These are phyloP conservation scores for Pyrrhia umbra DNA, from an alignment of 2,888 invertebrate species.

Conservation along the genomic window DNA sequence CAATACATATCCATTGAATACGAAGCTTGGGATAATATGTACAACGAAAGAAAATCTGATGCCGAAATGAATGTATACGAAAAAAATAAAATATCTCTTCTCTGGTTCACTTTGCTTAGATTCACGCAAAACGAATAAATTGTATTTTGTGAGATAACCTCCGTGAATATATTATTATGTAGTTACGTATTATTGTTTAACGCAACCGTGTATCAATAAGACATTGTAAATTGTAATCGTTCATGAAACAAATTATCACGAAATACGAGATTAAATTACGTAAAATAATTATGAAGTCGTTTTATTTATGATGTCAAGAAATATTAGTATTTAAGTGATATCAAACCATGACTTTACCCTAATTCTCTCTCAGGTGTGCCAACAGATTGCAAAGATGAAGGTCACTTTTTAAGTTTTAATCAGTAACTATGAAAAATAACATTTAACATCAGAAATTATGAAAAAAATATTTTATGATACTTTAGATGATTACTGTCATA, in stretches of 20 bases:
- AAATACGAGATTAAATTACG: conserved; percentile 84
- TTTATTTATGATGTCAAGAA: conserved; percentile 28
- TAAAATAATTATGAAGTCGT: conserved; percentile 72
- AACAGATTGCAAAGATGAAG: too few relatives aligned
- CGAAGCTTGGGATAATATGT: conserved; percentile 72
- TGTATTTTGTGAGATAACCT: conserved; percentile 77
- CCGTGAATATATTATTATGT: conserved; percentile 76
- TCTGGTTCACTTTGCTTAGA: conserved; percentile 74
- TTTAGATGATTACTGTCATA: conserved; percentile 35
- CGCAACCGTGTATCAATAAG: conserved; percentile 83
- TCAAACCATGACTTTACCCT: too few relatives aligned
- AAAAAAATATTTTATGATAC: conserved; percentile 1
- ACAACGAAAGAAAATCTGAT: conserved; percentile 78
- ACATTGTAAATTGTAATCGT: conserved; percentile 87
- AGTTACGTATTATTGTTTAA: conserved; percentile 81
- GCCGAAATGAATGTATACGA: conserved; percentile 86
- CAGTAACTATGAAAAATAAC: too few relatives aligned
- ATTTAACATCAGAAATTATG: not conserved
- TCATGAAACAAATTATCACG: conserved; percentile 83
- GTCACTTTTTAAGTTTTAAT: too few relatives aligned
- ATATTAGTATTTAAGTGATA: too few relatives aligned
- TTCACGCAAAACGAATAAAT: conserved; percentile 74
- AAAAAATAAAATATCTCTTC: conserved; percentile 71
- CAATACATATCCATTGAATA: conserved; percentile 85
- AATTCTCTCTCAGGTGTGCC: too few relatives aligned